Evolutionary conservation across 2,888 invertebrate species (phyloP), one percentile per base, ranked within the genome.

Genomic region (Abrostola tripartita): DNA sequence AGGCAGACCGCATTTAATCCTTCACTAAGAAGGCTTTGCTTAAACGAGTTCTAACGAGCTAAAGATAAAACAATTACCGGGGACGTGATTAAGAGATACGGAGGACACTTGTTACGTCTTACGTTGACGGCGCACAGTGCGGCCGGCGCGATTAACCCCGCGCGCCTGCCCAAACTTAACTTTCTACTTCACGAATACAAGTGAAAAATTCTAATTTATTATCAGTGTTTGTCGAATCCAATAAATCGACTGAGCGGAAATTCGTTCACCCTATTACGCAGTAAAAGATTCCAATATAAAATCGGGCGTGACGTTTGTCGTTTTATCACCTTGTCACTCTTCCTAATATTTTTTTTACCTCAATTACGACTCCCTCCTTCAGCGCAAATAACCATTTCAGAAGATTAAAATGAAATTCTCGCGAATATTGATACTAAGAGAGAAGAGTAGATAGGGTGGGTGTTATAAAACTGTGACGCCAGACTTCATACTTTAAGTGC

Each of bases 41-140:
- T 94, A 94, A 94, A 94, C 94, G 94, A 94, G 94, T 94, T 92
- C 93, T 94, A 94, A 94, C 94, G 94, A 94, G 94, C 94, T 93
- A 90, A 91, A 93, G 94, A 94, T 94, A 94, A 94, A 94, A 94
- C 94, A 94, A 94, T 94, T 94, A 94, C 92, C 88, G 89, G 86
- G 79, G 88, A 88, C 91, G 92, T 93, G 93, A 94, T 94, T 94
- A 94, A 94, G 93, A 94, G 93, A 93, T 93, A 92, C 92, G 85
- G 88, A 85, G 86, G 92, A 93, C 93, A 94, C 94, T 94, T 94
- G 94, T 94, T 94, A 94, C 94, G 86, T 90, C 91, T 92, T 90
- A 89, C 85, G 84, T 85, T 83, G 87, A 84, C 77, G 75, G 72
- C 76, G 80, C 78, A 76, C 81, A 78, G 78, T 82, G 81, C 61